Evolutionary conservation across 2,797 vertebrate genomes (phyloP), one percentile per base, ranked within the genome.

Genomic region (Meda fulgida): DNA sequence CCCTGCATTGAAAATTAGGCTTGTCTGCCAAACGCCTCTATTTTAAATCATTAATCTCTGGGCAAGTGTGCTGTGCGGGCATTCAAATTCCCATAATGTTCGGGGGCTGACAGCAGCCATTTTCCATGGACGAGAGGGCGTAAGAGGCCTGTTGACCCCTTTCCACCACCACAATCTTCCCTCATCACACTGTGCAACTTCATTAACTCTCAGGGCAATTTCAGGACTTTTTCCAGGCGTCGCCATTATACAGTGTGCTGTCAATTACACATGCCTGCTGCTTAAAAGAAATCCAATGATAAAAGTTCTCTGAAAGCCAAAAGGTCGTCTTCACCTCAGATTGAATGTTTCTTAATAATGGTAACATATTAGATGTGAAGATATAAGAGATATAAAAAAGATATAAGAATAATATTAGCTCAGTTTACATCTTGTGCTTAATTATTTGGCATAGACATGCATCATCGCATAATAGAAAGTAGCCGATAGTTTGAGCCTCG

Each of bases 191-290:
- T 92, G 93, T 91, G 93, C 93, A 91, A 94, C 94, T 94, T 94
- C 94, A 95, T 94, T 95, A 95, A 94, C 94, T 95, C 94, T 91
- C 89, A 89, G 92, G 93, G 92, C 93, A 94, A 95, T 94, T 95
- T 92, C 89, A 90, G 85, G 89, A 91, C 89, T 53, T 92, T 93
- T 90, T 85, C 83, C 83, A 86, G 87, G 84, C 80, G 80, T 83
- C 75, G 78, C 80, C 83, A 88, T 89, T 85, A 36, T 78, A 58
- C 82, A 84, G 75, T 85, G 88, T 84, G 86, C 88, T 88, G 84
- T 86, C 88, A 83, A 85, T 90, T 89, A 87, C 87, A 81, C 77
- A 84, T 81, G 85, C 86, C 67, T 71, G 79, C 75, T 82, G 80
- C 87, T 78, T 79, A 85, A 88, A 87, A 86, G 80, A 87, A 89